Evolutionary conservation across 1,140 invertebrate genomes (phyloP).

Genomic region (Philotrypesis tridentata): DNA sequence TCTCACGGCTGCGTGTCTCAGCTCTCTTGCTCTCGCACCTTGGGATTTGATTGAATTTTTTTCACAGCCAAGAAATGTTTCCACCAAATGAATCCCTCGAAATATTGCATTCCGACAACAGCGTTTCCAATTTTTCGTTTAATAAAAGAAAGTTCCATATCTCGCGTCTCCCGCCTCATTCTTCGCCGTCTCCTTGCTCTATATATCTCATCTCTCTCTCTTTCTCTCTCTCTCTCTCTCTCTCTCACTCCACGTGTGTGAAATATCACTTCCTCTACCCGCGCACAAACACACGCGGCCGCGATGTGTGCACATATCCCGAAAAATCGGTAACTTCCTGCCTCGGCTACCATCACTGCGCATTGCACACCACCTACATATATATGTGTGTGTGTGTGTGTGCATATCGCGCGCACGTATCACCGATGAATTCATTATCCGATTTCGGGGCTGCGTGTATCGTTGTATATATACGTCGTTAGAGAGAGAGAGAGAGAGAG

Average conservation of each 20-base stretch:
- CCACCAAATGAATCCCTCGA: slow-evolving; percentile 75
- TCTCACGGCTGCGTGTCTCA: background rate
- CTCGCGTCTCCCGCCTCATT: slow-evolving; percentile 1
- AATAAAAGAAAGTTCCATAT: slow-evolving; percentile 70
- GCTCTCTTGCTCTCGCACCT: slow-evolving; percentile 62
- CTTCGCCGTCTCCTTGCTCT: slow-evolving; percentile 4
- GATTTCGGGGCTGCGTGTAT: background rate
- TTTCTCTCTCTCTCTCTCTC: slow-evolving; percentile 26
- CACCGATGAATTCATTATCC: slow-evolving; percentile 5
- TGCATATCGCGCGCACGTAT: no score
- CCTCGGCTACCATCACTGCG: no score
- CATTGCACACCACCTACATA: no score
- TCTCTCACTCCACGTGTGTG: background rate
- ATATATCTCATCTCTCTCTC: background rate
- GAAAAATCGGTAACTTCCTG: no score
- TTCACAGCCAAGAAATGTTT: slow-evolving; percentile 71
- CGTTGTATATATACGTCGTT: background rate
- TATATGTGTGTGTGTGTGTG: no score
- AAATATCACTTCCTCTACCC: no score
- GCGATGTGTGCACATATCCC: background rate
- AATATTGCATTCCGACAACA: slow-evolving; percentile 74
- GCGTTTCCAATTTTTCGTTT: slow-evolving; percentile 71
- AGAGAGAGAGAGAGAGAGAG: no score
- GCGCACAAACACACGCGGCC: no score
- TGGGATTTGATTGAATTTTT: slow-evolving; percentile 74